Evolutionary conservation across 2,113 vertebrate genomes (phyloP).

Genomic region (Clinocottus analis): DNA sequence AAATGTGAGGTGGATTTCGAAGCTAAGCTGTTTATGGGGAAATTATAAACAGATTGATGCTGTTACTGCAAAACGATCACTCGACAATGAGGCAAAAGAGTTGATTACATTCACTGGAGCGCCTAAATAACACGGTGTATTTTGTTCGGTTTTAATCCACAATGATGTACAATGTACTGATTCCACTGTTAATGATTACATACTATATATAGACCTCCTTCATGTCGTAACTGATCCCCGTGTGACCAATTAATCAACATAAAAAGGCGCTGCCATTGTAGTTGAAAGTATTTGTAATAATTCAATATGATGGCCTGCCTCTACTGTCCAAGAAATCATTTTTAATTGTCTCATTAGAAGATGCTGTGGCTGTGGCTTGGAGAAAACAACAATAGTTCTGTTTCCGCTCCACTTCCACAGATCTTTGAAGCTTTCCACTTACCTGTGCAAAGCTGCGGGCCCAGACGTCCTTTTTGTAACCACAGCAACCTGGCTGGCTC

Average conservation of each 20-base stretch:
- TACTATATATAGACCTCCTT: conserved; percentile 65
- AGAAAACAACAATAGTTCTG: conserved; percentile 72
- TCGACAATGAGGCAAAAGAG: conserved; percentile 16
- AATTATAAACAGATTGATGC: conserved; percentile 38
- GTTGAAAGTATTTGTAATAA: conserved; percentile 76
- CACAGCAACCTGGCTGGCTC: conserved; percentile 70
- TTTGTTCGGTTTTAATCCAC: conserved; percentile 39
- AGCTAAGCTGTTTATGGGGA: conserved; percentile 27
- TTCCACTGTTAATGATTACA: conserved; percentile 57
- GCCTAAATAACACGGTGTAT: conserved; percentile 27
- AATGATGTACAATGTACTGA: conserved; percentile 45
- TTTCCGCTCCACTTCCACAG: conserved; percentile 52
- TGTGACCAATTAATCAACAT: conserved; percentile 80
- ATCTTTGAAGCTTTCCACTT: conserved; percentile 75
- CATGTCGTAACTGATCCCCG: conserved; percentile 67
- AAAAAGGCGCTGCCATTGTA: conserved; percentile 57
- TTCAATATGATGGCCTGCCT: conserved; percentile 66
- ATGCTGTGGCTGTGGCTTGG: conserved; percentile 45
- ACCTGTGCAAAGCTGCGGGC: conserved; percentile 67
- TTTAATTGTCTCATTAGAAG: conserved; percentile 81
- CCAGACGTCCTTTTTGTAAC: conserved; percentile 70
- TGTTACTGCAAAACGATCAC: conserved; percentile 8
- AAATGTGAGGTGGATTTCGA: conserved; percentile 32
- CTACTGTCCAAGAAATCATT: conserved; percentile 76
- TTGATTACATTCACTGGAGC: conserved; percentile 23